These are phyloP conservation scores for Carlito syrichta DNA, from an alignment of 2,113 vertebrate species.

Conservation along the genomic window DNA sequence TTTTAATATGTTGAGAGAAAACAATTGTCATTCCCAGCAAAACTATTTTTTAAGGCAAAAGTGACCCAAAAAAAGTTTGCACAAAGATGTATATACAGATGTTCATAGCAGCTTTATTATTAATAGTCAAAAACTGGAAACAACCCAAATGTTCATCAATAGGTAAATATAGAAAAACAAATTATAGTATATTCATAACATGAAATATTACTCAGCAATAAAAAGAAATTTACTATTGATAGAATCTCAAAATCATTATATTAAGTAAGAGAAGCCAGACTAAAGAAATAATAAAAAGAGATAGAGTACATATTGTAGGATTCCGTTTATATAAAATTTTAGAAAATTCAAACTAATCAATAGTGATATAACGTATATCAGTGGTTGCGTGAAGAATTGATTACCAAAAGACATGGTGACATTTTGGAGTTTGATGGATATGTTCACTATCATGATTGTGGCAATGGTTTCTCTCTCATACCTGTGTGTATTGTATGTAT, in stretches of 20 bases:
- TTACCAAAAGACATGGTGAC: background rate
- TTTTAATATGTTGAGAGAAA: background rate
- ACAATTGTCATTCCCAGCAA: background rate
- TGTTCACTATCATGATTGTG: background rate
- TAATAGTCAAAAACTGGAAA: background rate
- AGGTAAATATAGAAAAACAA: background rate
- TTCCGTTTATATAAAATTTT: background rate
- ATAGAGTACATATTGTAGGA: background rate
- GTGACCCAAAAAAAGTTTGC: background rate
- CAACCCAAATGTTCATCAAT: background rate
- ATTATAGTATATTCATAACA: background rate
- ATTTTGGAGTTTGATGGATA: too few species aligned
- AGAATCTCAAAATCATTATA: background rate
- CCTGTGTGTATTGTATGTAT: background rate
- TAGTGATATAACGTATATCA: background rate
- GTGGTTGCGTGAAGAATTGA: background rate
- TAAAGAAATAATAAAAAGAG: too few species aligned
- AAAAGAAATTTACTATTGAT: background rate
- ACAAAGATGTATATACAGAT: background rate
- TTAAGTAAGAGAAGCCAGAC: background rate
- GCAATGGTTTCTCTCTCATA: background rate
- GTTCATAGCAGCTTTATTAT: background rate
- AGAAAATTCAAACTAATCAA: background rate
- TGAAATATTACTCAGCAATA: background rate
- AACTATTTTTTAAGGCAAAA: background rate